Conservation (phyloP, 2,797 vertebrate genomes). For the Ara ararauna region DNA sequence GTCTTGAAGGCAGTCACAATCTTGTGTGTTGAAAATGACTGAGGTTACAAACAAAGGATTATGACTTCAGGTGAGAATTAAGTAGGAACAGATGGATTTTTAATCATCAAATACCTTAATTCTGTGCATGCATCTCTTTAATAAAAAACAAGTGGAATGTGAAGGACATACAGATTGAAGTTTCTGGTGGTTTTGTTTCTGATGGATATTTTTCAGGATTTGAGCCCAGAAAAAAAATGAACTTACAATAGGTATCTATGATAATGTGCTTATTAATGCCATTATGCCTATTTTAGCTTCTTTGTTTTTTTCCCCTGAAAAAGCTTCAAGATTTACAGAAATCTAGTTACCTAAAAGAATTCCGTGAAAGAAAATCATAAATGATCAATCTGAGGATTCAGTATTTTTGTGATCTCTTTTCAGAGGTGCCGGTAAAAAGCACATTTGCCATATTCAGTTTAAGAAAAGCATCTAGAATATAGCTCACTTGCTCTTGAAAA, state of each 20-base stretch:
- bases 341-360: not conserved
- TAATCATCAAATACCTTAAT: conserved; percentile 65
- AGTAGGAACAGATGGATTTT: conserved; percentile 68
- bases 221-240: not conserved
- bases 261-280: not conserved
- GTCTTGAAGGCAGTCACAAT: conserved; percentile 16
- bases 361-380: not conserved
- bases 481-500: not conserved
- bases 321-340: not conserved
- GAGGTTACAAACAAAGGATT: conserved; percentile 54
- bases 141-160: conserved; percentile 41
- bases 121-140: conserved; percentile 23
- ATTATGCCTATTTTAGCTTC: not conserved
- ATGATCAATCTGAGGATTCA: not conserved
- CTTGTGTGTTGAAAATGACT: conserved; percentile 33
- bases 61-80: conserved; percentile 61
- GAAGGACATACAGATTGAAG: not conserved
- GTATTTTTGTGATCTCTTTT: not conserved
- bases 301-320: not conserved
- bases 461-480: not conserved
- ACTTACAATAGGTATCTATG: not conserved
- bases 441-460: not conserved
- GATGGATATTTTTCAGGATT: not conserved
- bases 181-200: not conserved
- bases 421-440: not conserved